Evolutionary conservation across 2,797 vertebrate genomes (phyloP).

Genomic region (Fringilla coelebs): DNA sequence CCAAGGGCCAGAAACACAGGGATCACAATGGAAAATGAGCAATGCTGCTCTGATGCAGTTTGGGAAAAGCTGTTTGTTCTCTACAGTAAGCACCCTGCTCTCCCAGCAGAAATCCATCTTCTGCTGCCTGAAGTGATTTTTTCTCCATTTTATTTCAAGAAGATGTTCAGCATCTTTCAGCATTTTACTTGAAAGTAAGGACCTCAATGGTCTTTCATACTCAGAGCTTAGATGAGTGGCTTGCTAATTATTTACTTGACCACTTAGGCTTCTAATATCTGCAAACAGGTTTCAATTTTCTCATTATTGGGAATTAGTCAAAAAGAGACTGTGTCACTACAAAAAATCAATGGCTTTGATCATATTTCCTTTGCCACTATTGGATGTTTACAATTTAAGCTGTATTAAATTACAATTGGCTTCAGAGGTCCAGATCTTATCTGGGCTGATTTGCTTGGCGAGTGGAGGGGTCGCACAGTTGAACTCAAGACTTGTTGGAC

Average conservation of each 20-base stretch:
- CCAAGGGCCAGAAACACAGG: background rate
- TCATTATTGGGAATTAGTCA: slow-evolving; percentile 43
- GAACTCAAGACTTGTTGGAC: background rate
- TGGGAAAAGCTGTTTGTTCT: background rate
- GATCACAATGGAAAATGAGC: accelerated
- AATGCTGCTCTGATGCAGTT: background rate
- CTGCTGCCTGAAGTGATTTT: background rate
- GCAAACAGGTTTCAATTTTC: slow-evolving; percentile 18
- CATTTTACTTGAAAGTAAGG: background rate
- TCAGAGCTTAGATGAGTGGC: background rate
- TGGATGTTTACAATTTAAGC: slow-evolving; percentile 35
- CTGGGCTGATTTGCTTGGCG: slow-evolving; percentile 18
- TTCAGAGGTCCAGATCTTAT: slow-evolving; percentile 39
- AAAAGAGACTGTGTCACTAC: slow-evolving; percentile 7
- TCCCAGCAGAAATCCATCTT: background rate
- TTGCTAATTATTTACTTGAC: slow-evolving; percentile 35
- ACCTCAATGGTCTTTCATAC: background rate
- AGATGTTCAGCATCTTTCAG: background rate
- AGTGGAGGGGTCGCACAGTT: background rate
- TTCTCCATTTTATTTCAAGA: background rate
- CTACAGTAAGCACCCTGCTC: background rate
- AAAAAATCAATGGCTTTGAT: slow-evolving; percentile 53
- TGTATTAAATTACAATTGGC: slow-evolving; percentile 46
- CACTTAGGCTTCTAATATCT: slow-evolving; percentile 6
- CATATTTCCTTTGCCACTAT: slow-evolving; percentile 27